A percentile compares a stretch with the other conserved stretches of the same genome.
phyloP scores from a whole-genome alignment of 2,113 vertebrate genomes.

The Pelodiscus sinensis region DNA sequence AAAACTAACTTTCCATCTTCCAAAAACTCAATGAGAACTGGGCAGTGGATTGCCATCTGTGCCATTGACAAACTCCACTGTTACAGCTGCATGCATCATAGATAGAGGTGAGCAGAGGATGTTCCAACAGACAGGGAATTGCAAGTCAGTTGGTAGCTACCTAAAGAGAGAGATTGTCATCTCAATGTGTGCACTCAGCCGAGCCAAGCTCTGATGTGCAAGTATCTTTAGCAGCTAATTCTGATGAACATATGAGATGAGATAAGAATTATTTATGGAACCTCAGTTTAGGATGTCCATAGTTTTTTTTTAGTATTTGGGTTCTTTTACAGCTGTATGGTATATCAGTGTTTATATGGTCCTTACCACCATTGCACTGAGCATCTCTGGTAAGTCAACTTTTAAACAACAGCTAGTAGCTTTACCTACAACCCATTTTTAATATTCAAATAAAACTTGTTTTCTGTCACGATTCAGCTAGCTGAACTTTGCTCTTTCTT shows the following conservation, averaged over 20 bases:
- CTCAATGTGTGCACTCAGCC: neutral
- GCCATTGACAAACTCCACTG: neutral
- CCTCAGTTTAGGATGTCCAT: neutral
- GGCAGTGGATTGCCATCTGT: neutral
- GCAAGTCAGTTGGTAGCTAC: neutral
- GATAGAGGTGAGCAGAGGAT: neutral
- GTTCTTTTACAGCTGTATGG: neutral
- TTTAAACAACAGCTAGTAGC: neutral
- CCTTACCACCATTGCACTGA: neutral
- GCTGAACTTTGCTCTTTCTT: neutral
- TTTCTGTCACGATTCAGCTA: neutral
- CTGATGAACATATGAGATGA: neutral
- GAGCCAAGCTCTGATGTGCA: neutral
- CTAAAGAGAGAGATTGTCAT: neutral
- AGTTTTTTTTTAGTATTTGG: neutral
- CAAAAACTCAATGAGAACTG: neutral
- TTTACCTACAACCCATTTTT: neutral
- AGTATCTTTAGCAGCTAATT: neutral
- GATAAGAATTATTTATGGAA: neutral
- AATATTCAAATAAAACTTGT: neutral
- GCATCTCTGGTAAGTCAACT: neutral
- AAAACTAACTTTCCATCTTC: neutral
- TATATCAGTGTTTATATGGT: neutral
- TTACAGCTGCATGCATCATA: neutral
- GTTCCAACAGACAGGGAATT: neutral